A percentile compares a stretch with the other conserved stretches of the same genome.
Evolutionary conservation across 2,113 vertebrate genomes (phyloP).

Genomic region (Thymallus thymallus): DNA sequence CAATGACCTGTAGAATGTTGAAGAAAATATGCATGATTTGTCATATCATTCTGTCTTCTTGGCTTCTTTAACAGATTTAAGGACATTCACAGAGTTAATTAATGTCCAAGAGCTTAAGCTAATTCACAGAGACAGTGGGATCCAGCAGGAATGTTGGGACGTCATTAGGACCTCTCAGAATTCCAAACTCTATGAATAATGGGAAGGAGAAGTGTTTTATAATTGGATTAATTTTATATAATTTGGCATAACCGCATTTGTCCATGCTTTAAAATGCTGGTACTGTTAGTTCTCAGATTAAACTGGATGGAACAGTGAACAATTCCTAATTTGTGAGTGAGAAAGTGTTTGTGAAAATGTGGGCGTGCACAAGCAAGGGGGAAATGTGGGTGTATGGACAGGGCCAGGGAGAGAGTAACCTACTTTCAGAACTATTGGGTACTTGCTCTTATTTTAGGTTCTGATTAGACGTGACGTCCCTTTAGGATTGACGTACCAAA

Average conservation of each 20-base stretch:
- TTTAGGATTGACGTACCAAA: conserved; percentile 13
- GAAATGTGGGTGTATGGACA: conserved; percentile 35
- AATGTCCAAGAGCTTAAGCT: not conserved
- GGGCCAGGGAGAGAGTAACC: not conserved
- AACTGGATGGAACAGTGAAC: conserved; percentile 9
- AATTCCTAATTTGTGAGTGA: not conserved
- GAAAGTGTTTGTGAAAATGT: conserved; percentile 13
- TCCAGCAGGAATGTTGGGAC: not conserved
- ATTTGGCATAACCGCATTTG: not conserved
- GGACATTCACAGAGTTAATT: not conserved
- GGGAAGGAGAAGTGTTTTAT: not conserved
- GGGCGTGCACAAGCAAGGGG: conserved; percentile 8
- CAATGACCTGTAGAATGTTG: not conserved
- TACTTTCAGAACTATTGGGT: not conserved
- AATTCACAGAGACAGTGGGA: not conserved
- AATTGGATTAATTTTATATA: not conserved
- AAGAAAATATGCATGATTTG: not conserved
- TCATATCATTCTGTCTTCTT: not conserved
- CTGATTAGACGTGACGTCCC: conserved; percentile 4
- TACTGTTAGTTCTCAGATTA: not conserved
- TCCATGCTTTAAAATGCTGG: not conserved
- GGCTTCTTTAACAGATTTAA: not conserved
- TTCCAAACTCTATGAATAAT: not conserved
- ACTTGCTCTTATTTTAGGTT: not conserved
- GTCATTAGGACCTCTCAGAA: not conserved